Conservation (phyloP, 1,140 invertebrate species). For the Neodiprion lecontei region DNA sequence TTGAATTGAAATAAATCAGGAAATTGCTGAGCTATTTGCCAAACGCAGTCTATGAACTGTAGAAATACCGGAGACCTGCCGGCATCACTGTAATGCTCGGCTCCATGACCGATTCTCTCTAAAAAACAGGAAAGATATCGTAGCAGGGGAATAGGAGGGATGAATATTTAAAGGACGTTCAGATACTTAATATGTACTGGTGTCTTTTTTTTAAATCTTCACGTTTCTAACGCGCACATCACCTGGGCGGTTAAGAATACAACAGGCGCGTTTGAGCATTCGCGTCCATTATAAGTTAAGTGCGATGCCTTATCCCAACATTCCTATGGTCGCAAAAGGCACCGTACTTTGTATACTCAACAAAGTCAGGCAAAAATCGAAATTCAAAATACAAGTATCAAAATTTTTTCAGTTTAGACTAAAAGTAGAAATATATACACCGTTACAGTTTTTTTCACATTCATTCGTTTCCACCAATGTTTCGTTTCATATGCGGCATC, state of each 20-base stretch:
- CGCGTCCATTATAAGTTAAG: slow-evolving; percentile 93
- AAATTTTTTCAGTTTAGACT: slow-evolving; percentile 18
- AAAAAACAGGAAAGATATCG: slow-evolving; percentile 40
- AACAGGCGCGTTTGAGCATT: slow-evolving; percentile 86
- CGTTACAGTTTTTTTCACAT: slow-evolving; percentile 23
- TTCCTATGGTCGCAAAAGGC: slow-evolving; percentile 48
- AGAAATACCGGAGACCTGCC: slow-evolving; percentile 98
- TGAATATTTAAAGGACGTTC: not conserved
- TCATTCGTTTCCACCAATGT: no score
- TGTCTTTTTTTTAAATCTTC: not conserved
- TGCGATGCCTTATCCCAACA: slow-evolving; percentile 65
- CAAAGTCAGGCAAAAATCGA: not conserved
- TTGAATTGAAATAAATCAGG: slow-evolving; percentile 99
- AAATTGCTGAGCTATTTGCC: slow-evolving; percentile 94
- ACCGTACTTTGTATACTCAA: slow-evolving; percentile 13
- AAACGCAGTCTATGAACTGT: slow-evolving; percentile 99
- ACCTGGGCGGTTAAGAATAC: slow-evolving; percentile 91
- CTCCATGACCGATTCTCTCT: slow-evolving; percentile 95
- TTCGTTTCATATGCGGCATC: no score
- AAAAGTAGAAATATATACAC: slow-evolving; percentile 27
- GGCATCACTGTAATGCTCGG: slow-evolving; percentile 96
- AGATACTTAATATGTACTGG: not conserved
- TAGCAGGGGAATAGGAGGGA: not conserved
- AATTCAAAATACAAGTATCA: slow-evolving; percentile 12
- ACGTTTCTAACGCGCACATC: slow-evolving; percentile 12